A percentile compares a stretch with the other conserved stretches of the same genome.
These are phyloP conservation scores for Eueremaeus valkanovi DNA, from an alignment of 2,888 invertebrate species.

Conservation along the genomic window DNA sequence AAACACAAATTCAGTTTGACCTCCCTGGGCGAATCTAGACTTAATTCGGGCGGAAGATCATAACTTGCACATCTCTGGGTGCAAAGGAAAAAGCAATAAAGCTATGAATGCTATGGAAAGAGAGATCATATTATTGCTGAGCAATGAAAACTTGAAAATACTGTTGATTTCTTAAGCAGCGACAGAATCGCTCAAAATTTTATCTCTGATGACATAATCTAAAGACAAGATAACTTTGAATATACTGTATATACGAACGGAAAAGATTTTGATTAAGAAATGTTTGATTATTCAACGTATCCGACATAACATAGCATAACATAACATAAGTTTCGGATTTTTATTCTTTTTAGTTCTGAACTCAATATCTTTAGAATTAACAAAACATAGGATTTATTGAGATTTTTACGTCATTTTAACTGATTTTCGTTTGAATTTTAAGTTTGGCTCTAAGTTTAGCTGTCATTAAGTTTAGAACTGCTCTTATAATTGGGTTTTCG, in stretches of 20 bases:
- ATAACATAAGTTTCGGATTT: no score
- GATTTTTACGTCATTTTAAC: constrained; percentile 3
- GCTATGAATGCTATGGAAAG: not conserved
- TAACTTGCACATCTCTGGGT: no score
- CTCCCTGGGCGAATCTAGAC: no score
- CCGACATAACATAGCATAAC: no score
- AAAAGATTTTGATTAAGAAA: no score
- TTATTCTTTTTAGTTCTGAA: not conserved
- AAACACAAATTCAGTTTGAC: no score
- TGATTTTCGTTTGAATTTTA: not conserved
- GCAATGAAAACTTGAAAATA: not conserved
- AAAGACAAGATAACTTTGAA: no score
- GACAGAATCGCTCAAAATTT: no score
- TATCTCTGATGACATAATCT: no score
- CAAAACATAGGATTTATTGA: not conserved
- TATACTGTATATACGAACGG: no score
- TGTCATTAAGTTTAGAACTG: not conserved
- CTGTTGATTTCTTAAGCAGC: not conserved
- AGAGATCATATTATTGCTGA: constrained; percentile 4
- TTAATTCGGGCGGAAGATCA: no score
- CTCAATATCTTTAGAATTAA: not conserved
- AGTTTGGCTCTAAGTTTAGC: not conserved
- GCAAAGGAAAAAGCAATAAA: not conserved
- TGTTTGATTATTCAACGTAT: no score
- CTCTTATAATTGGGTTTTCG: constrained; percentile 16